phyloP scores from a whole-genome alignment of 2,888 invertebrate genomes.

The Chalcis sispes region DNA sequence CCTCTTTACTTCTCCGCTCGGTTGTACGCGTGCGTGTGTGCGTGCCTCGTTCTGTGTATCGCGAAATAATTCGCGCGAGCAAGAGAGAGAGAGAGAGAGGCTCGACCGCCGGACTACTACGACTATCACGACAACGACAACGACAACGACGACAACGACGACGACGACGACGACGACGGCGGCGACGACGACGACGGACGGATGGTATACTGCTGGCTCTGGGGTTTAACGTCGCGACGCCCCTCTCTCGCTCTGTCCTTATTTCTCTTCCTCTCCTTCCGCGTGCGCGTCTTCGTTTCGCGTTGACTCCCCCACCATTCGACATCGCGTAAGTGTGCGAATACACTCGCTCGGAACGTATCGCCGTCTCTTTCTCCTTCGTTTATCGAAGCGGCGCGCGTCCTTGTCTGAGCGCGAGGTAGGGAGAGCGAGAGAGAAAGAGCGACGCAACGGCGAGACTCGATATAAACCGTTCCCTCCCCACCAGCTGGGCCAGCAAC shows the following conservation, averaged over 20 bases:
- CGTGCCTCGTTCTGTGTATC: slow-evolving; percentile 33
- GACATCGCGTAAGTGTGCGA: neutral
- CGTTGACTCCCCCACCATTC: slow-evolving; percentile 24
- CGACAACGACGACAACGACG: no score
- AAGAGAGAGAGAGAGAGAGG: slow-evolving; percentile 22
- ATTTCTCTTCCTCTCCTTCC: slow-evolving; percentile 44
- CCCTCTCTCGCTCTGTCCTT: slow-evolving; percentile 41
- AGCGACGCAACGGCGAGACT: no score
- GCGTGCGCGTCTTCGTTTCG: slow-evolving; percentile 24
- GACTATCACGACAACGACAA: no score
- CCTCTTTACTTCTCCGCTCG: neutral
- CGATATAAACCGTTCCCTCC: slow-evolving; percentile 50
- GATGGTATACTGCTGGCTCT: slow-evolving; percentile 70
- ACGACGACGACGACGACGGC: no score
- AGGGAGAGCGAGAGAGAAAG: slow-evolving; percentile 4
- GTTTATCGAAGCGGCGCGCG: neutral
- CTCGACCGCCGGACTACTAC: neutral
- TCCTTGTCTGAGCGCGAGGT: neutral
- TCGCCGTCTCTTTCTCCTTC: slow-evolving; percentile 17
- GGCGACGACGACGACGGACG: slow-evolving; percentile 74
- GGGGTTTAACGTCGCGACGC: slow-evolving; percentile 63
- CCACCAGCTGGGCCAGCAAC: slow-evolving; percentile 50
- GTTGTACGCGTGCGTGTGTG: neutral
- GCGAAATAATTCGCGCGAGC: slow-evolving; percentile 51
- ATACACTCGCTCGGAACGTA: neutral